These are phyloP conservation scores for Syngnathus typhle DNA, from an alignment of 2,113 vertebrate genomes.

Conservation along the genomic window DNA sequence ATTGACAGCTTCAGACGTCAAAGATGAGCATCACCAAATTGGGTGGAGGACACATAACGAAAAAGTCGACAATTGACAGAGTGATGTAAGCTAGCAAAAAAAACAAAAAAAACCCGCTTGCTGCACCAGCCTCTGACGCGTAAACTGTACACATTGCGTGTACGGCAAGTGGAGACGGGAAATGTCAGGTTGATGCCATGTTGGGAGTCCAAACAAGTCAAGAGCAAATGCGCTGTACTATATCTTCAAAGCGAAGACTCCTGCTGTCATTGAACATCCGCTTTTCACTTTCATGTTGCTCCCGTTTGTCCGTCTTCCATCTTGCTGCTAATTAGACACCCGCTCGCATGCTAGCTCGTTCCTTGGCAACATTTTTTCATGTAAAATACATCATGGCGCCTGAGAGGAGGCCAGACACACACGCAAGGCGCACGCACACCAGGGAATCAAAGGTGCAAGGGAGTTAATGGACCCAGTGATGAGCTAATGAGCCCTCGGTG, in stretches of 20 bases:
- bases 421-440: background rate
- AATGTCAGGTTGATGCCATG: background rate
- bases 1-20: too few relatives aligned
- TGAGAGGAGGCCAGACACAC: slow-evolving; percentile 4
- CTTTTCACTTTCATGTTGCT: slow-evolving; percentile 26
- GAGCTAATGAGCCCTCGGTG: slow-evolving; percentile 1
- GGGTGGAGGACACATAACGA: too few relatives aligned
- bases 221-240: background rate
- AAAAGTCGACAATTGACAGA: background rate
- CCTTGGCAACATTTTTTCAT: background rate
- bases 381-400: slow-evolving; percentile 22
- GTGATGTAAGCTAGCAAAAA: background rate
- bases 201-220: background rate
- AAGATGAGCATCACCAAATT: too few relatives aligned
- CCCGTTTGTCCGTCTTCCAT: slow-evolving; percentile 7
- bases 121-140: background rate
- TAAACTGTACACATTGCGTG: background rate
- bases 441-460: slow-evolving; percentile 3
- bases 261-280: slow-evolving; percentile 28
- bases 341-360: background rate
- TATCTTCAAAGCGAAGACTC: slow-evolving; percentile 14
- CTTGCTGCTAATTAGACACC: slow-evolving; percentile 33
- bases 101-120: background rate
- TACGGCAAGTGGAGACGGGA: background rate
- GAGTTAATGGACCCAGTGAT: slow-evolving; percentile 1